Evolutionary conservation across 1,140 invertebrate species (phyloP).

Genomic region (Bombus turneri): DNA sequence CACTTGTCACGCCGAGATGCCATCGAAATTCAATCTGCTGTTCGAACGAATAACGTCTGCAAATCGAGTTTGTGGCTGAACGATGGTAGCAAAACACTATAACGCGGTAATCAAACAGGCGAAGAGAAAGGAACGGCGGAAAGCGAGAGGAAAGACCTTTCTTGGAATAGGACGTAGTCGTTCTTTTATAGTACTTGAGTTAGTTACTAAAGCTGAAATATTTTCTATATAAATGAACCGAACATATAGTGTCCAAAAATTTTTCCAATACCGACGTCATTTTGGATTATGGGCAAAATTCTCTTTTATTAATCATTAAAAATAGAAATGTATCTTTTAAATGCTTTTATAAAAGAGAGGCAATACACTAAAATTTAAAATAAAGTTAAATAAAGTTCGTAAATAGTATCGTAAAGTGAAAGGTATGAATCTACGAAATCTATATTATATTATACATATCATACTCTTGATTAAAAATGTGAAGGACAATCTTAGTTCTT

Average conservation of each 20-base stretch:
- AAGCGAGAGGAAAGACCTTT: neutral
- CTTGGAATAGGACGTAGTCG: neutral
- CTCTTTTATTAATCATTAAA: too few species aligned
- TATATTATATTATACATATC: too few species aligned
- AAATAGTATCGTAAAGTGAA: too few species aligned
- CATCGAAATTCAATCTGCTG: constrained; percentile 41
- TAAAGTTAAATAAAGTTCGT: too few species aligned
- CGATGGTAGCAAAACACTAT: constrained; percentile 15
- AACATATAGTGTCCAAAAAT: neutral
- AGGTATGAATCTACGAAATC: too few species aligned
- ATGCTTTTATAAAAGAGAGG: too few species aligned
- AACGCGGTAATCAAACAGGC: neutral
- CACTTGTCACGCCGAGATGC: constrained; percentile 23
- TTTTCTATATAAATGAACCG: neutral
- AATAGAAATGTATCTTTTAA: neutral
- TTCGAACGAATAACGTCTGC: neutral
- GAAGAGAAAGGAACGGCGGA: neutral
- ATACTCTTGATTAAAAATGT: too few species aligned
- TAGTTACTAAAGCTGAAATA: neutral
- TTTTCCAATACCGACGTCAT: too few species aligned
- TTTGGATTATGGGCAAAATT: too few species aligned
- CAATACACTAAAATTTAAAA: too few species aligned
- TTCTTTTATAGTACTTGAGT: neutral
- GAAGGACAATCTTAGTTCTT: too few species aligned
- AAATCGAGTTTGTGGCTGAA: constrained; percentile 37